Base-by-base conservation (phyloP, 2,888 invertebrate genomes). In the Nysson spinosus region DNA sequence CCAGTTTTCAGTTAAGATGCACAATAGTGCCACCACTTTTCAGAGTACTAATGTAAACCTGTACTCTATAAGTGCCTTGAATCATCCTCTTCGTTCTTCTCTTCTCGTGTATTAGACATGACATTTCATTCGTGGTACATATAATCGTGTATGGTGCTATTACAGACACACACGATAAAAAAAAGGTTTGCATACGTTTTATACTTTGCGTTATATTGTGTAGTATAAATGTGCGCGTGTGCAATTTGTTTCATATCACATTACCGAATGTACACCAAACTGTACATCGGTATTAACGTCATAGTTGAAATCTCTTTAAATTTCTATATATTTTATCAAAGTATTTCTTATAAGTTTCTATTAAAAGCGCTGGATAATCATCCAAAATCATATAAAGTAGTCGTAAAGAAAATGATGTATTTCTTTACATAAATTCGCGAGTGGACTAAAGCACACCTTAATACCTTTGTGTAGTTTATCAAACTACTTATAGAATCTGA, bases 1-100 rank as follows among this genome's bases (percentile, higher is more conserved):
- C 72, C 42, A 43, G 35, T 26, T 60, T 43, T 63, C 35, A 7
- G 51, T 62, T 61, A 52, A 62, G 24, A 50, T 51, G 46, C 47
- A 62, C 22, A 46, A 57, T 54, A 19, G 7, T 51, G 12, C 9
- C 24, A 54, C 35, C 50, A 12, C 2, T 47, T 42, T 6, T 26
- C 6, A 52, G 52, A 65, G 66, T 17, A 37, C 35, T 57, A 65
- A 58, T 12, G 24, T 42, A 55, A 58, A 50, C 40, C 55, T 65
- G 22, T 22, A 24, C 11, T 46, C 12, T 12, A 24, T 55, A 39
- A 46, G 50, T 56, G 26, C 30, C 39, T 35, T 2, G 17, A 47
- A 52, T n/a, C n/a, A n/a, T 65, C 54, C 46, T 68, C 55, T 68
- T 65, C 54, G 1, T 32, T 55, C 50, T 60, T 65, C 42, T 46